Evolutionary conservation across 2,797 vertebrate genomes (phyloP).

Genomic region (Triplophysa yarkandensis): DNA sequence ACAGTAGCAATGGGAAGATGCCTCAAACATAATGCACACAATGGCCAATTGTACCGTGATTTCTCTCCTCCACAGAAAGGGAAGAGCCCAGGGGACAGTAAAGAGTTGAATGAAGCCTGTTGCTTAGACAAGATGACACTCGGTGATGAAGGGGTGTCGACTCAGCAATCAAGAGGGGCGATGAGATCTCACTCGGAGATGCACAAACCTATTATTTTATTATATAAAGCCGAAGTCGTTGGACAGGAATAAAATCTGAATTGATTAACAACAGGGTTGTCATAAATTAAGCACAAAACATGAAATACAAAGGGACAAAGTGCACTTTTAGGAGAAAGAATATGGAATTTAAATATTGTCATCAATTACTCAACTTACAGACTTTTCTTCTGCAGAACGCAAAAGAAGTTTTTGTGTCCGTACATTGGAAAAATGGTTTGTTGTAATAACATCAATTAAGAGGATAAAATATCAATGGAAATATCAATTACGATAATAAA

Average conservation of each 20-base stretch:
- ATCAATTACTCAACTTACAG: too few relatives aligned
- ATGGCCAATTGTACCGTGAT: constrained; percentile 77
- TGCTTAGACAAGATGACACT: constrained; percentile 69
- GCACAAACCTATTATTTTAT: background rate
- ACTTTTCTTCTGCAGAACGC: too few relatives aligned
- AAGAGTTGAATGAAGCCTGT: constrained; percentile 70
- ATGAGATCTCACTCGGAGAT: constrained; percentile 20
- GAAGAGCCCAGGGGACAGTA: constrained; percentile 74
- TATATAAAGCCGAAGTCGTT: background rate
- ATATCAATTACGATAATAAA: too few relatives aligned
- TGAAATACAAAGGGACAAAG: too few relatives aligned
- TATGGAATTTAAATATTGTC: too few relatives aligned
- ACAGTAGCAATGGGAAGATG: constrained; percentile 80
- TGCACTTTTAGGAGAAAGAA: too few relatives aligned
- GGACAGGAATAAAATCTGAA: constrained; percentile 6
- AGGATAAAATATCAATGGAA: too few relatives aligned
- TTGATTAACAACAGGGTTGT: background rate
- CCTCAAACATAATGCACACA: constrained; percentile 79
- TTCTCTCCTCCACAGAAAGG: constrained; percentile 74
- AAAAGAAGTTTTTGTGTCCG: too few relatives aligned
- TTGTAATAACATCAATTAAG: too few relatives aligned
- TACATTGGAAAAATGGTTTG: too few relatives aligned
- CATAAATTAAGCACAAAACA: background rate
- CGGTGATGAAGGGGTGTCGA: constrained; percentile 41
- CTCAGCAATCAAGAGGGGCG: constrained; percentile 43